Base-by-base conservation (phyloP, 2,888 invertebrate genomes). In the Tridacna crocea region DNA sequence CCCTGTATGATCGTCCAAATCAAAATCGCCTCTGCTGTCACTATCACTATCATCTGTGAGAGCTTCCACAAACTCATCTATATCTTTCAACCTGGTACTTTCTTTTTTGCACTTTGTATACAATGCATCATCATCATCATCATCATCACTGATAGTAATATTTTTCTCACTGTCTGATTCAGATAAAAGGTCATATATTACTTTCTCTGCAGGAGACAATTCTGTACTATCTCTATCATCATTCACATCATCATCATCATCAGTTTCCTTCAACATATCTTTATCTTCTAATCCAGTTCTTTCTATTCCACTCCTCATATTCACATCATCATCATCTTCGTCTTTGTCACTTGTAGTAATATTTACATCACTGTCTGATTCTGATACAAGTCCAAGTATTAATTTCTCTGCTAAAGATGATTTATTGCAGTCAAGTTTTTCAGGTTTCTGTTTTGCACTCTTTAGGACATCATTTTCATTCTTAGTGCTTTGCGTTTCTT, bases 81-180 rank as follows among this genome's bases (percentile, higher is more conserved):
- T 36, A 66, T 36, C 55, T 55, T 10, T 19, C 15, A 55, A 19
- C 17, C 15, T 19, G 15, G 51, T 11, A 51, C 51, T 15, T 15
- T 11, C 51, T 51, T 51, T 61, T 61, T 61, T 61, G 13, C n/a
- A 15, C 17, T 22, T 61, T 61, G 12, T 61, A 22, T 15, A 61
- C 10, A 11, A 15, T 61, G n/a, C n/a, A 61, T 19, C 48, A 22
- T 6, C 8, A 47, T 47, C 47, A 68, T 8, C 47, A 19, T 70
- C 70, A 48, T 70, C 24, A 48, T 70, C 70, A 70, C 48, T 70
- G 17, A 66, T 66, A 11, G 15, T 13, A 51, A 51, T 51, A 15
- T 51, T 11, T n/a, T n/a, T n/a, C n/a, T n/a, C n/a, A n/a, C n/a
- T n/a, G n/a, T n/a, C n/a, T n/a, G n/a, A n/a, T n/a, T n/a, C n/a